These are phyloP conservation scores for Dendroctonus ponderosae DNA, from an alignment of 1,140 invertebrate species.

Conservation along the genomic window DNA sequence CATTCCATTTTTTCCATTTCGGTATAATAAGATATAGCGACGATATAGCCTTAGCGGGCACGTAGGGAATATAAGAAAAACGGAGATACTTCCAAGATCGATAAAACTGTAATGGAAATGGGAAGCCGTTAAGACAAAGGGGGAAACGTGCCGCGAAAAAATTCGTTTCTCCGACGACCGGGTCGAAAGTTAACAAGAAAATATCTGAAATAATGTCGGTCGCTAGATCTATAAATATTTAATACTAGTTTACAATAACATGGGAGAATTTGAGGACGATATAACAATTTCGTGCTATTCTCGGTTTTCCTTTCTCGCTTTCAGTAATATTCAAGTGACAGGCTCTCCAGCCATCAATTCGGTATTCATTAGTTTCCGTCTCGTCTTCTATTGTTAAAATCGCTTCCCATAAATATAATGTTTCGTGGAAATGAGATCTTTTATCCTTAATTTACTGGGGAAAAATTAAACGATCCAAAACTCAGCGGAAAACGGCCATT, in stretches of 20 bases:
- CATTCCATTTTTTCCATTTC: conserved; percentile 9
- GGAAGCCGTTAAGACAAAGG: conserved; percentile 33
- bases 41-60: conserved; percentile 19
- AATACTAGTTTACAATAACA: conserved; percentile 18
- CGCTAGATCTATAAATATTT: conserved; percentile 26
- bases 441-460: conserved; percentile 13
- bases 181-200: conserved; percentile 32
- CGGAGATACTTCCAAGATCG: conserved; percentile 28
- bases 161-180: conserved; percentile 14
- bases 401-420: conserved; percentile 26
- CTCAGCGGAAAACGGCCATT: too few species aligned
- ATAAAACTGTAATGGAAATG: conserved; percentile 33
- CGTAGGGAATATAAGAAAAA: conserved; percentile 31
- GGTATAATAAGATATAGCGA: conserved; percentile 18
- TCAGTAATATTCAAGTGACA: conserved; percentile 23
- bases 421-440: conserved; percentile 10
- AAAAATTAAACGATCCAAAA: not conserved
- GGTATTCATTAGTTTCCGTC: conserved; percentile 27
- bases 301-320: not conserved
- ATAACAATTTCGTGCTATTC: not conserved
- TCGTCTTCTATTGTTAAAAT: conserved; percentile 17
- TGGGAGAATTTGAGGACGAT: conserved; percentile 6
- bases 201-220: conserved; percentile 19
- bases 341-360: conserved; percentile 17
- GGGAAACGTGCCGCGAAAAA: conserved; percentile 28